Evolutionary conservation across 2,888 invertebrate species (phyloP).

Genomic region (Tachystola acroxantha): DNA sequence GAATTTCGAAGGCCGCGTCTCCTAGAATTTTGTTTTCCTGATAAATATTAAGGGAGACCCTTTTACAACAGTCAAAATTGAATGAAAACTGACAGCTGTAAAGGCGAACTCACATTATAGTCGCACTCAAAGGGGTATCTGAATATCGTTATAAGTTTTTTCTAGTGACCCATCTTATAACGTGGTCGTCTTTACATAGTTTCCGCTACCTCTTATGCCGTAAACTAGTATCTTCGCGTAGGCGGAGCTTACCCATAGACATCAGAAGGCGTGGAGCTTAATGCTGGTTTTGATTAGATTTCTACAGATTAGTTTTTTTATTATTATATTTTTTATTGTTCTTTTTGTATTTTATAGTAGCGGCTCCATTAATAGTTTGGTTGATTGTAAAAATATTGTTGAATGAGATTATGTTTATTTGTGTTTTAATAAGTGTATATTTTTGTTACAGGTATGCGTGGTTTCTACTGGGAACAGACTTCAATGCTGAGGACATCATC

Average conservation of each 20-base stretch:
- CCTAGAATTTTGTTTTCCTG: no score
- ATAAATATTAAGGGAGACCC: no score
- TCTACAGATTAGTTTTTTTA: constrained; percentile 54
- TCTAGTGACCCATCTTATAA: no score
- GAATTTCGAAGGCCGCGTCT: no score
- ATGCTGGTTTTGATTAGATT: constrained; percentile 66
- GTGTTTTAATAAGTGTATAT: constrained; percentile 2
- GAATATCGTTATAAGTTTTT: no score
- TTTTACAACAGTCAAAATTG: no score
- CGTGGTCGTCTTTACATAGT: no score
- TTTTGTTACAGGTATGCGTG: background rate
- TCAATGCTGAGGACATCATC: no score
- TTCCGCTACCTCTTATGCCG: constrained; percentile 22
- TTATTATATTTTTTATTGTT: constrained; percentile 45
- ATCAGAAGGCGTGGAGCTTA: constrained; percentile 49
- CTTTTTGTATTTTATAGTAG: constrained; percentile 26
- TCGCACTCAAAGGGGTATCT: no score
- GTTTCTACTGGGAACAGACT: no score
- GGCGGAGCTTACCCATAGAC: constrained; percentile 40
- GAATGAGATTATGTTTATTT: constrained; percentile 2
- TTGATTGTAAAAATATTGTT: constrained; percentile 6
- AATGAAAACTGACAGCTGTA: no score
- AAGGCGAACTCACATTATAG: no score
- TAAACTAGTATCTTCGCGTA: constrained; percentile 22
- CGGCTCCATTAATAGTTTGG: constrained; percentile 1